These are phyloP conservation scores for Urosaurus nigricauda DNA, from an alignment of 2,797 vertebrate species.

Conservation along the genomic window DNA sequence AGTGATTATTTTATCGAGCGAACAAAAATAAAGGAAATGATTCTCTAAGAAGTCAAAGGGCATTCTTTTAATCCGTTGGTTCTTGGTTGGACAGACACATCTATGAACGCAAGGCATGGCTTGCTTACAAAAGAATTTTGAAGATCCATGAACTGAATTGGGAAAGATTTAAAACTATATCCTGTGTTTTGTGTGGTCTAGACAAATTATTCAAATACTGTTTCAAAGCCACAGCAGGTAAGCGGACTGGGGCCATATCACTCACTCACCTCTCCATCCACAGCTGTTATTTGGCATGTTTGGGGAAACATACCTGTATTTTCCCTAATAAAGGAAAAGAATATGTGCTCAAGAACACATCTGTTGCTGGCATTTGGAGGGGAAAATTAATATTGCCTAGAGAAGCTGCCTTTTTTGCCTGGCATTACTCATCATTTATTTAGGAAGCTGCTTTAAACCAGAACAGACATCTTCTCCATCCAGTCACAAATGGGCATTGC, in stretches of 20 bases:
- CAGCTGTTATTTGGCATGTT: neutral
- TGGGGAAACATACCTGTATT: no score
- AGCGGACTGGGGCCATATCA: no score
- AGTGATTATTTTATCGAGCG: neutral
- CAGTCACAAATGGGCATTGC: no score
- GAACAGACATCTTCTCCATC: no score
- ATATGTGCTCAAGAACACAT: no score
- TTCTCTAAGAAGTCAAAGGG: neutral
- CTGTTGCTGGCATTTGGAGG: no score
- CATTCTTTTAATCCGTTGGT: neutral
- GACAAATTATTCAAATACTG: neutral
- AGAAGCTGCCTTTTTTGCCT: no score
- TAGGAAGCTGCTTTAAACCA: no score
- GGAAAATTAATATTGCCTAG: no score
- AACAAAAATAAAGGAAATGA: constrained; percentile 14
- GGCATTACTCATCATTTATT: no score
- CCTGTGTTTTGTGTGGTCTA: neutral
- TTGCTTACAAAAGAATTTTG: neutral
- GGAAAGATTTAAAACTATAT: neutral
- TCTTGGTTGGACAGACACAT: neutral
- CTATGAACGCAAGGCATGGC: neutral
- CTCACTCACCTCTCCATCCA: no score
- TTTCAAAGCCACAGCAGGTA: neutral
- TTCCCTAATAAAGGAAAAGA: neutral
- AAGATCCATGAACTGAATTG: neutral